These are phyloP conservation scores for Chloebia gouldiae DNA, from an alignment of 2,113 vertebrate species.

Conservation along the genomic window DNA sequence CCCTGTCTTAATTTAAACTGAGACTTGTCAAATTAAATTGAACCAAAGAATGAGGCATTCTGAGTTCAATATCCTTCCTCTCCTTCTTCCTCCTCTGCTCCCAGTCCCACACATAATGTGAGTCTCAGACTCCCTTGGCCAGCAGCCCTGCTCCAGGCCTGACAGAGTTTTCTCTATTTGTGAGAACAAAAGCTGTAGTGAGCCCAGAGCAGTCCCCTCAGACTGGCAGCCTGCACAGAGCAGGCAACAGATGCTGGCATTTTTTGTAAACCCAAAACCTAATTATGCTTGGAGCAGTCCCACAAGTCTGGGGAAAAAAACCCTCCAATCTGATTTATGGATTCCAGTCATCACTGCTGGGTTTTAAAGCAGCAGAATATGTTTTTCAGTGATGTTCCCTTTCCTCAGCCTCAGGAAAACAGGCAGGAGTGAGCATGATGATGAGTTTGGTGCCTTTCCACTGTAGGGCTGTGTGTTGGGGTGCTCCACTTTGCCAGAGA, in stretches of 20 bases:
- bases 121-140: background rate
- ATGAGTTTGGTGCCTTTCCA: background rate
- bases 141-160: slow-evolving; percentile 5
- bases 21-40: background rate
- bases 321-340: background rate
- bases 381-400: background rate
- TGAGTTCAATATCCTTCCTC: background rate
- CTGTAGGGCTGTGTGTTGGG: fast-evolving
- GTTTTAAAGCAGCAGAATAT: slow-evolving; percentile 1
- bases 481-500: background rate
- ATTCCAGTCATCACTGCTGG: slow-evolving; percentile 10
- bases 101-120: background rate
- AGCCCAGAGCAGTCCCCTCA: slow-evolving; percentile 36
- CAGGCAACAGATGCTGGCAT: slow-evolving; percentile 59
- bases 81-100: background rate
- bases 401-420: background rate
- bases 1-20: background rate
- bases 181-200: slow-evolving; percentile 44
- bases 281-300: slow-evolving; percentile 62
- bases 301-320: background rate
- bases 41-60: background rate
- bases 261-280: slow-evolving; percentile 65
- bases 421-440: background rate
- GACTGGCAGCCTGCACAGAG: slow-evolving; percentile 20
- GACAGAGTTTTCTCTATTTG: slow-evolving; percentile 35